Conservation (phyloP, 2,888 invertebrate species). For the Spisula subtruncata region DNA sequence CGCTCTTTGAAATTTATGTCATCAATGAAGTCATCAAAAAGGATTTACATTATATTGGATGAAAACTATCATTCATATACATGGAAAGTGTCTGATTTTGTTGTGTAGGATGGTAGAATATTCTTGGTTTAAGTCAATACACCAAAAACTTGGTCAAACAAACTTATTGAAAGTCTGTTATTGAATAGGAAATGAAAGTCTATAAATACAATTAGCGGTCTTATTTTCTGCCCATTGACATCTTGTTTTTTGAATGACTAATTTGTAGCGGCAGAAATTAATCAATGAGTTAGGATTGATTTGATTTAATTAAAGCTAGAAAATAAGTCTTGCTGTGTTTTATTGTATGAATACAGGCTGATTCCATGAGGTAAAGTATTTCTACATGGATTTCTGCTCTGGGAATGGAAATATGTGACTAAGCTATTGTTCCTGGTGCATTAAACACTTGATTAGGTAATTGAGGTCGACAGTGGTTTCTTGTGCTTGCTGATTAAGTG, state of each 20-base stretch:
- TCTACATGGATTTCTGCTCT: too few species aligned
- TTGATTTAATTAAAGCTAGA: not conserved
- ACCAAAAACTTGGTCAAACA: not conserved
- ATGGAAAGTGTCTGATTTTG: not conserved
- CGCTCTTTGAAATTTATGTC: not conserved
- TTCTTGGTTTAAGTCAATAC: conserved; percentile 24
- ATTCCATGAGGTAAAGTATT: not conserved
- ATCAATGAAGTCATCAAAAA: not conserved
- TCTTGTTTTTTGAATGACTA: not conserved
- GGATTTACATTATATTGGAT: not conserved
- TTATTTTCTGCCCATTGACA: not conserved
- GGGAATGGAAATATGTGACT: not conserved
- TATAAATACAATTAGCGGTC: conserved; percentile 6
- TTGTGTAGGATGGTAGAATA: not conserved
- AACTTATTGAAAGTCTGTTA: not conserved
- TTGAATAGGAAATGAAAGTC: conserved; percentile 25
- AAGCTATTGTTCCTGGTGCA: not conserved
- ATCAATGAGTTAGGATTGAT: not conserved
- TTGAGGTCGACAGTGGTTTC: too few species aligned
- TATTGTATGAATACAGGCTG: not conserved
- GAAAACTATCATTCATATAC: conserved; percentile 12
- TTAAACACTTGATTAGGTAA: too few species aligned
- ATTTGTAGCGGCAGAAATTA: not conserved
- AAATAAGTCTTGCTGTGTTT: not conserved
- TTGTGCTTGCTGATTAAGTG: too few species aligned